Conservation (phyloP, 2,888 invertebrate genomes). For the Ormyrus labotus region DNA sequence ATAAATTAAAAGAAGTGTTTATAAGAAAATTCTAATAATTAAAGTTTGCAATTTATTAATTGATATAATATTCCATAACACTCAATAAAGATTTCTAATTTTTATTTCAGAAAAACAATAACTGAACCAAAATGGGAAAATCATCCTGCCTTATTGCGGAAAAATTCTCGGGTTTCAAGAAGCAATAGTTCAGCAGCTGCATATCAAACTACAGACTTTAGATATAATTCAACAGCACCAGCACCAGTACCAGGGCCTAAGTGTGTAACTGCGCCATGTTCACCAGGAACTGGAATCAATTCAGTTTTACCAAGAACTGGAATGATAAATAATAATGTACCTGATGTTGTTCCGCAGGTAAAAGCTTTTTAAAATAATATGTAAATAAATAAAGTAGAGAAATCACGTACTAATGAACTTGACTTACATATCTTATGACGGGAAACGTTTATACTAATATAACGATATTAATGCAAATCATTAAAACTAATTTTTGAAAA, state of each 20-base stretch:
- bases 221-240: constrained; percentile 68
- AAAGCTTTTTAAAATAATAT: not conserved
- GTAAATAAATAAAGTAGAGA: not conserved
- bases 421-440: not conserved
- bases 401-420: not conserved
- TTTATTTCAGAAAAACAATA: constrained; percentile 65
- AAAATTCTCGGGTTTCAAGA: constrained; percentile 69
- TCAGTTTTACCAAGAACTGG: constrained; percentile 71
- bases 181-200: constrained; percentile 72
- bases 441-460: not conserved
- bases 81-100: not conserved
- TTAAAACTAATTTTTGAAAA: not conserved
- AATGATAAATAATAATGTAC: constrained; percentile 70
- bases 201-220: constrained; percentile 70
- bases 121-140: constrained; percentile 73
- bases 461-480: not conserved
- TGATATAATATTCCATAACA: not conserved
- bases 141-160: constrained; percentile 70
- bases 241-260: constrained; percentile 63
- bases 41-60: not conserved
- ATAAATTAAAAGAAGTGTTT: not conserved
- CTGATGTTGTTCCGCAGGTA: constrained; percentile 70
- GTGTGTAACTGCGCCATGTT: constrained; percentile 71
- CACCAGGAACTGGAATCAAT: constrained; percentile 73
- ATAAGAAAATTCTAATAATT: constrained; percentile 11